phyloP scores from a whole-genome alignment of 2,888 invertebrate genomes.

The Drosophila tripunctata region DNA sequence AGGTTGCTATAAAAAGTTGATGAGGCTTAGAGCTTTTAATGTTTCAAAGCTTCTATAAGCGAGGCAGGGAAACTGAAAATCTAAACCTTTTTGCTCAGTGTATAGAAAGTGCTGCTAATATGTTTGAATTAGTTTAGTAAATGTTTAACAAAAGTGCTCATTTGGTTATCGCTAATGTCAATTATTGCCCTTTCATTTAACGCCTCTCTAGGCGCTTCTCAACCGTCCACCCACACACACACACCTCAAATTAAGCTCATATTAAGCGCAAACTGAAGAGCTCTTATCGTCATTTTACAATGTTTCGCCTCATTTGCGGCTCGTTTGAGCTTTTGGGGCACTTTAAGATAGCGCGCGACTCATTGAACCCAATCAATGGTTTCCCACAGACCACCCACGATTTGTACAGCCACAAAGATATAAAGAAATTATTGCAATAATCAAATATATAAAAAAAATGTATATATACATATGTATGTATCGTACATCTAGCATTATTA shows the following conservation, averaged over 20 bases:
- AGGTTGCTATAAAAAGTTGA: too few species aligned
- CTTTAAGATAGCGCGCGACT: constrained; percentile 17
- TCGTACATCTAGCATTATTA: constrained; percentile 43
- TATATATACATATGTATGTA: constrained; percentile 9
- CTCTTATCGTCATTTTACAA: constrained; percentile 35
- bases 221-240: constrained; percentile 7
- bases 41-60: too few species aligned
- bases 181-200: background rate
- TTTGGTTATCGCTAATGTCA: constrained; percentile 24
- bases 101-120: too few species aligned
- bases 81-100: too few species aligned
- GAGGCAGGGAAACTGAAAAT: too few species aligned
- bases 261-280: constrained; percentile 5
- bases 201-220: constrained; percentile 12
- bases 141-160: constrained; percentile 1
- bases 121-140: background rate
- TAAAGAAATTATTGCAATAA: constrained; percentile 48
- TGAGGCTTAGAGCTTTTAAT: too few species aligned
- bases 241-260: background rate
- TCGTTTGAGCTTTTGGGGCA: constrained; percentile 25
- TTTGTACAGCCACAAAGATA: too few species aligned
- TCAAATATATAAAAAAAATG: constrained; percentile 27
- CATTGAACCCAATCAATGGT: constrained; percentile 24
- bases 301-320: constrained; percentile 45
- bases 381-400: constrained; percentile 42